phyloP scores from a whole-genome alignment of 2,888 invertebrate species.

The Campopleginae sp. region DNA sequence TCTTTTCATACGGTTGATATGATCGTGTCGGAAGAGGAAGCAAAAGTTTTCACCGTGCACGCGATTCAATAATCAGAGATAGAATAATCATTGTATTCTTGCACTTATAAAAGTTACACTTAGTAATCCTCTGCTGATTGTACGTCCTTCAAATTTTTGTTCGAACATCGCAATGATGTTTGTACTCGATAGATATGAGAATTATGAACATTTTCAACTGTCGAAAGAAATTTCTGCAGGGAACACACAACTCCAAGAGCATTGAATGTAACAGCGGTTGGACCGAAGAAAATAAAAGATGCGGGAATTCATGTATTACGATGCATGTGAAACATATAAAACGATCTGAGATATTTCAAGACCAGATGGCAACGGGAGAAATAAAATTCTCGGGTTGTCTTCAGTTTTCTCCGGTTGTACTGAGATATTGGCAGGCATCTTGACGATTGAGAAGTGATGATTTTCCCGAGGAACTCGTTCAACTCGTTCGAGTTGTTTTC shows the following conservation, averaged over 20 bases:
- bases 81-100: background rate
- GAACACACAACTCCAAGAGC: background rate
- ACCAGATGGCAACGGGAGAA: conserved; percentile 16
- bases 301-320: background rate
- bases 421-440: conserved; percentile 29
- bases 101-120: background rate
- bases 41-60: background rate
- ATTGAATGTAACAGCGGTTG: background rate
- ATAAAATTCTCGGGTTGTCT: conserved; percentile 42
- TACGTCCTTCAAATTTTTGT: background rate
- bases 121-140: background rate
- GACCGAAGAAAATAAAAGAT: conserved; percentile 55
- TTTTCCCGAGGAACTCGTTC: conserved; percentile 48
- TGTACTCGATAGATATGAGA: background rate
- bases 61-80: background rate
- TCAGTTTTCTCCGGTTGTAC: conserved; percentile 50
- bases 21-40: background rate
- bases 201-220: conserved; percentile 2
- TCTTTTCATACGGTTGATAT: background rate
- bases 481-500: conserved; percentile 9
- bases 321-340: conserved; percentile 8
- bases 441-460: conserved; percentile 35
- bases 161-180: background rate
- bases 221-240: conserved; percentile 1
- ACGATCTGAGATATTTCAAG: conserved; percentile 7